A percentile compares a stretch with the other conserved stretches of the same genome.
These are phyloP conservation scores for Meloidogyne floridensis DNA, from an alignment of 1,140 invertebrate genomes.

Conservation along the genomic window DNA sequence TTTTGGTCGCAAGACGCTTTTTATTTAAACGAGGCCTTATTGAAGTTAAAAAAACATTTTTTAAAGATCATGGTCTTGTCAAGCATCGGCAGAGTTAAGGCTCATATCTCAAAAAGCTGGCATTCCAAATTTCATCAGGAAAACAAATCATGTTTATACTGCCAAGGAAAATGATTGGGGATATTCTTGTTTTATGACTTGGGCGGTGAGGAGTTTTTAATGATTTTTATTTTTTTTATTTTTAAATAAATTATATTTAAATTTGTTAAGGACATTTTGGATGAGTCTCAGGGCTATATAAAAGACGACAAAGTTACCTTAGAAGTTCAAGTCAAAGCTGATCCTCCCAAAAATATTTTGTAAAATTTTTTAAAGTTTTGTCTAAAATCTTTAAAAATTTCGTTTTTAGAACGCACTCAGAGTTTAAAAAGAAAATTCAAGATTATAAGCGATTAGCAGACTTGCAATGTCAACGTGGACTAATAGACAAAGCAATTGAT, in stretches of 20 bases:
- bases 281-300: slow-evolving; percentile 64
- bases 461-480: slow-evolving; percentile 58
- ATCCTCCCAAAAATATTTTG: slow-evolving; percentile 64
- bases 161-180: slow-evolving; percentile 66
- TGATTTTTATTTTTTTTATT: slow-evolving; percentile 51
- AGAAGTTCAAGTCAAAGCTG: slow-evolving; percentile 64
- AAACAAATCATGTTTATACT: slow-evolving; percentile 65
- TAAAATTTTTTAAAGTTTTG: slow-evolving; percentile 32
- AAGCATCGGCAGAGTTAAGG: slow-evolving; percentile 60
- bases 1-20: no score
- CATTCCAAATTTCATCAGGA: slow-evolving; percentile 61
- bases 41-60: not conserved
- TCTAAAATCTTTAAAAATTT: not conserved
- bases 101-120: slow-evolving; percentile 61
- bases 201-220: slow-evolving; percentile 71
- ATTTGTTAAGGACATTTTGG: slow-evolving; percentile 59
- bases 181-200: slow-evolving; percentile 81
- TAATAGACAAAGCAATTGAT: slow-evolving; percentile 64
- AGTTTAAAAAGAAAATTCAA: slow-evolving; percentile 64
- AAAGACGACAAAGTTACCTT: slow-evolving; percentile 62
- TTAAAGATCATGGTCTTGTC: slow-evolving; percentile 69
- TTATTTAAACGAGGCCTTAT: no score
- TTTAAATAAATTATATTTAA: not conserved
- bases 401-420: slow-evolving; percentile 50
- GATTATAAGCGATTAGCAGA: slow-evolving; percentile 63